These are phyloP conservation scores for Triops cancriformis DNA, from an alignment of 1,140 invertebrate species.

Conservation along the genomic window DNA sequence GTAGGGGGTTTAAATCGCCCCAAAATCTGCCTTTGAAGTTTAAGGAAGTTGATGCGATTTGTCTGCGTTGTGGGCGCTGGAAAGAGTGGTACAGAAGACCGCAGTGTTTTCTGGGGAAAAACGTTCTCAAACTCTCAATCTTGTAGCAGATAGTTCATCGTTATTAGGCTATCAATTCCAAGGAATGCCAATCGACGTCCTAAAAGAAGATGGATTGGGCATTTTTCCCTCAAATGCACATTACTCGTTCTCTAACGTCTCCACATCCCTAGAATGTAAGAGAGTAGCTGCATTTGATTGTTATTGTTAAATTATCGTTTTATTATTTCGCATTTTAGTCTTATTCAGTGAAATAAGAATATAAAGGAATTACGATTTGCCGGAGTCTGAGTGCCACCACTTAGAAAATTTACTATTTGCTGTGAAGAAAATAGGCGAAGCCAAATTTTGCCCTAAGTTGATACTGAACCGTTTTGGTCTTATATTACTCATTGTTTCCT, in stretches of 20 bases:
- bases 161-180: conserved; percentile 10
- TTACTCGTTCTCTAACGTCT: background rate
- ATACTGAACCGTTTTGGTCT: too few relatives aligned
- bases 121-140: background rate
- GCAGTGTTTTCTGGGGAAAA: background rate
- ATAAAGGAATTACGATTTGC: too few relatives aligned
- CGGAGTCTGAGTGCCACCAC: too few relatives aligned
- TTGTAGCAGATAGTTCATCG: background rate
- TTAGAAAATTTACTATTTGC: too few relatives aligned
- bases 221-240: background rate
- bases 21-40: background rate
- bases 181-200: background rate
- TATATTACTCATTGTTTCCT: too few relatives aligned
- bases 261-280: background rate
- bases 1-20: background rate
- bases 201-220: background rate
- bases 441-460: too few relatives aligned
- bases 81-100: background rate
- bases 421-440: too few relatives aligned
- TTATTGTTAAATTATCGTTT: too few relatives aligned
- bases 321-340: too few relatives aligned
- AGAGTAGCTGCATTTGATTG: background rate
- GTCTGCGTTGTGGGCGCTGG: background rate
- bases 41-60: background rate
- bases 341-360: too few relatives aligned